These are phyloP conservation scores for Acrossocheilus wenchowensis DNA, from an alignment of 2,797 vertebrate genomes.

Conservation along the genomic window DNA sequence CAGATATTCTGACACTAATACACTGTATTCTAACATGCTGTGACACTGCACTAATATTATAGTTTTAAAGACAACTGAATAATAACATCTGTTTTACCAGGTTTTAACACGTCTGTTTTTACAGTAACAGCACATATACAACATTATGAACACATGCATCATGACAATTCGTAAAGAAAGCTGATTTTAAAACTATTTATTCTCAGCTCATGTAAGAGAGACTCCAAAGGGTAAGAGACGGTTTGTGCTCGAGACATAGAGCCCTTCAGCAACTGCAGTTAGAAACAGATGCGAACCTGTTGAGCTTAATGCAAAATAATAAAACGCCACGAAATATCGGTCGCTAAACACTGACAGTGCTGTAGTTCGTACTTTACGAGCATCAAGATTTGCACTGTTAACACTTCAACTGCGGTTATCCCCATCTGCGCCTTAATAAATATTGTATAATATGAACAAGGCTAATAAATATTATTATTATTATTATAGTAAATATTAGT, in stretches of 20 bases:
- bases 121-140: background rate
- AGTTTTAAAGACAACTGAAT: constrained; percentile 8
- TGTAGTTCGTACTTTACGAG: background rate
- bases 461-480: background rate
- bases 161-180: background rate
- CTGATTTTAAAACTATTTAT: constrained; percentile 13
- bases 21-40: background rate
- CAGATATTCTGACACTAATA: background rate
- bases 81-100: background rate
- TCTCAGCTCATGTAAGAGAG: background rate
- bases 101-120: background rate
- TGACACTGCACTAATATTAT: background rate
- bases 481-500: background rate
- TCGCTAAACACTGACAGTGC: background rate
- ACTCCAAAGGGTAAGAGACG: background rate
- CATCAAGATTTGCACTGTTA: background rate
- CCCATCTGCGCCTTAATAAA: background rate
- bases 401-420: background rate
- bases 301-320: constrained; percentile 39
- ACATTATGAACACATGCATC: constrained; percentile 9
- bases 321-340: constrained; percentile 12
- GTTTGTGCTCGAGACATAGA: constrained; percentile 1
- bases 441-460: background rate
- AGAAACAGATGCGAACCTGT: constrained; percentile 48
- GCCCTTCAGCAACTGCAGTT: constrained; percentile 11